These are phyloP conservation scores for Clusia tigrina DNA, from an alignment of 2,888 invertebrate species.

Conservation along the genomic window DNA sequence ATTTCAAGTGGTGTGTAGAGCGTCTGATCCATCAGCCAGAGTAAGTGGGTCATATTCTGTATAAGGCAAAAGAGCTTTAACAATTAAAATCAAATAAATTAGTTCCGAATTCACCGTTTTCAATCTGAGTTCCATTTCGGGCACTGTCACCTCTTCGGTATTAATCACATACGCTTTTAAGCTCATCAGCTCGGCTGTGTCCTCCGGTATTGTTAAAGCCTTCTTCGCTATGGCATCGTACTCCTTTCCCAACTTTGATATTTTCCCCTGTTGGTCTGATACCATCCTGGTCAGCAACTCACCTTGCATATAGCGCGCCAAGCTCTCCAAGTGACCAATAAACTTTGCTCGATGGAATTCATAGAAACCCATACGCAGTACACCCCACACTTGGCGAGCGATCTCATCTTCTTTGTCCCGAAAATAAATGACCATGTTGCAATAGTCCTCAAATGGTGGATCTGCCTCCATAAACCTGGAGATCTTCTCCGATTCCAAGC, in stretches of 20 bases:
- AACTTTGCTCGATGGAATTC: slow-evolving; percentile 83
- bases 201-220: slow-evolving; percentile 79
- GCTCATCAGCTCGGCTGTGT: slow-evolving; percentile 87
- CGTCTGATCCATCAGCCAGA: slow-evolving; percentile 85
- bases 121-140: slow-evolving; percentile 80
- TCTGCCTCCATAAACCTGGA: slow-evolving; percentile 73
- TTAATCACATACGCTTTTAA: slow-evolving; percentile 79
- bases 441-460: slow-evolving; percentile 73
- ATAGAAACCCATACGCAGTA: slow-evolving; percentile 82
- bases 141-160: slow-evolving; percentile 75
- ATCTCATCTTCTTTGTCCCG: slow-evolving; percentile 71
- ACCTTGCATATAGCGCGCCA: slow-evolving; percentile 75
- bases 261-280: slow-evolving; percentile 79
- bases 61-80: slow-evolving; percentile 3
- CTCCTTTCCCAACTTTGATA: slow-evolving; percentile 84
- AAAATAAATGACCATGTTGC: slow-evolving; percentile 70
- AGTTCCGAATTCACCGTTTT: slow-evolving; percentile 64
- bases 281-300: slow-evolving; percentile 78
- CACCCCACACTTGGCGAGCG: slow-evolving; percentile 67
- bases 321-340: slow-evolving; percentile 73
- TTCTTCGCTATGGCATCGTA: slow-evolving; percentile 82
- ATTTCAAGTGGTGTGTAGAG: slow-evolving; percentile 83
- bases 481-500: slow-evolving; percentile 69
- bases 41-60: slow-evolving; percentile 73
- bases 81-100: not conserved